phyloP scores from a whole-genome alignment of 1,140 invertebrate species.

The Ganaspis sp. region DNA sequence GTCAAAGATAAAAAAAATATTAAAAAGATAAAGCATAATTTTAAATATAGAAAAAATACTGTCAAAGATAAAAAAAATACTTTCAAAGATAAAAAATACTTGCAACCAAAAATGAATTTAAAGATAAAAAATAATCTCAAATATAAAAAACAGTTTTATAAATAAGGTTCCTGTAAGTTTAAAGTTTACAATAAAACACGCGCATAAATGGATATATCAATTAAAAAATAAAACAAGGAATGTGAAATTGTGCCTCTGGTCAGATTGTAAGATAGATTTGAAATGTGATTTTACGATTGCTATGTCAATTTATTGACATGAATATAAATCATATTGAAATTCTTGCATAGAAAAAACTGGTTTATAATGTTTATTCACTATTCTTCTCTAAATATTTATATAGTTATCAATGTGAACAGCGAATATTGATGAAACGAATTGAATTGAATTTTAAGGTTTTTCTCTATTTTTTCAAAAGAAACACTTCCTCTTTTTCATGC shows the following conservation, averaged over 20 bases:
- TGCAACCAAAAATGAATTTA: no score
- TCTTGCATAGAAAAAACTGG: neutral
- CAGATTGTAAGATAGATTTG: neutral
- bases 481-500: neutral
- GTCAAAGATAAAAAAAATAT: no score
- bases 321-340: conserved; percentile 2
- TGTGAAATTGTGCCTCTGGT: neutral
- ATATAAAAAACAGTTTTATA: no score
- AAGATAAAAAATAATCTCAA: no score
- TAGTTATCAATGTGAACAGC: neutral
- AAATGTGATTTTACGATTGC: conserved; percentile 1
- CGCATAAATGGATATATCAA: neutral
- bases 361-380: conserved; percentile 10
- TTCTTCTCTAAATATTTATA: conserved; percentile 11
- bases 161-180: no score
- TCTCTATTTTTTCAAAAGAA: neutral
- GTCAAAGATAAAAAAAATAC: no score
- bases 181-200: no score
- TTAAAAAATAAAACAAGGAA: neutral
- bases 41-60: no score
- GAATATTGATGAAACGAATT: neutral
- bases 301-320: neutral
- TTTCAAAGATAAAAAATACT: no score
- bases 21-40: no score
- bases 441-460: conserved; percentile 4